A percentile compares a stretch with the other conserved stretches of the same genome.
Evolutionary conservation across 2,113 vertebrate species (phyloP).

Genomic region (Stictonetta naevosa): DNA sequence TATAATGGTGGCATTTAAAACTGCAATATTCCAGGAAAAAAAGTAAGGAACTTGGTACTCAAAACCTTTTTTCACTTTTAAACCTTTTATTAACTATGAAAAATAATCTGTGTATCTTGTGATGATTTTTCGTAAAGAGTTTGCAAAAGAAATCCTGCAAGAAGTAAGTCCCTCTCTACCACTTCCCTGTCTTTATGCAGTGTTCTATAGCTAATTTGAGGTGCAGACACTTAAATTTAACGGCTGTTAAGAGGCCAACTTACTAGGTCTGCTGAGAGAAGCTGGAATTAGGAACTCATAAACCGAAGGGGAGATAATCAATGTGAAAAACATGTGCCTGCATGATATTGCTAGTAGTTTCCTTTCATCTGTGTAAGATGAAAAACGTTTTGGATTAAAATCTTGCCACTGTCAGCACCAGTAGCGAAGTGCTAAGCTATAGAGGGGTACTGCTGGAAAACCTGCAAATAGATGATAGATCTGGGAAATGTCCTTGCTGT

Average conservation of each 20-base stretch:
- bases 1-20: constrained; percentile 8
- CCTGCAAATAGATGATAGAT: not conserved
- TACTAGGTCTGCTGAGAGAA: not conserved
- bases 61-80: not conserved
- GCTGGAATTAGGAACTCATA: not conserved
- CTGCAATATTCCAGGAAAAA: not conserved
- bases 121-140: not conserved
- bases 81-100: not conserved
- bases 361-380: not conserved
- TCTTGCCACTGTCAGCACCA: not conserved
- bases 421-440: not conserved
- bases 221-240: not conserved
- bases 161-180: not conserved
- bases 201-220: not conserved
- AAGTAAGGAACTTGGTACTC: not conserved
- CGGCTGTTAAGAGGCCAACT: not conserved
- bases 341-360: not conserved
- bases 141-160: not conserved
- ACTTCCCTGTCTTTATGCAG: not conserved
- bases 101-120: not conserved
- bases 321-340: not conserved
- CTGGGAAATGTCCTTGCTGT: not conserved
- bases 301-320: not conserved
- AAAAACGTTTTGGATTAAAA: not conserved
- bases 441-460: not conserved